Evolutionary conservation across 2,888 invertebrate genomes (phyloP).

Genomic region (Drosophila maculinotata): DNA sequence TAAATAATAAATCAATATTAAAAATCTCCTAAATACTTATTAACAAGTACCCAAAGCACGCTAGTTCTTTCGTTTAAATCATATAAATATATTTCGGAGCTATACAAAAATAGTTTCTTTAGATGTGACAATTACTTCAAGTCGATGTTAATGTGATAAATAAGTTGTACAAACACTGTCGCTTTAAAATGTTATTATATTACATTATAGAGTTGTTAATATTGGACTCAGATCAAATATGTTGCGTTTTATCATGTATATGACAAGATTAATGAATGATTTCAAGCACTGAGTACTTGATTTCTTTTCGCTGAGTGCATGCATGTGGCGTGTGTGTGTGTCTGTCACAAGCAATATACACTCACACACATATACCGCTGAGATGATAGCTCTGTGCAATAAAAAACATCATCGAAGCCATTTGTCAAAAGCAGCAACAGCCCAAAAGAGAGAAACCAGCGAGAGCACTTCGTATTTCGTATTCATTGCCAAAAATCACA

Average conservation of each 20-base stretch:
- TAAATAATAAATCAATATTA: too few species aligned
- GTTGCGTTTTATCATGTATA: too few species aligned
- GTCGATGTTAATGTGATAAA: too few species aligned
- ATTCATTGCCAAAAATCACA: conserved; percentile 80
- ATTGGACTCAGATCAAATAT: background rate
- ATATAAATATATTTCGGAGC: too few species aligned
- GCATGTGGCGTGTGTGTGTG: conserved; percentile 5
- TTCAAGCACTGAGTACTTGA: background rate
- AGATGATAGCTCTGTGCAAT: conserved; percentile 68
- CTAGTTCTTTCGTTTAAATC: too few species aligned
- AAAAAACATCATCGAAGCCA: conserved; percentile 79
- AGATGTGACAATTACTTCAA: too few species aligned
- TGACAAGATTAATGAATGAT: too few species aligned
- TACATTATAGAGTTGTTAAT: background rate
- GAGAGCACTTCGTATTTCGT: conserved; percentile 61
- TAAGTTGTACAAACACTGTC: too few species aligned
- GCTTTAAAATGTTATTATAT: too few species aligned
- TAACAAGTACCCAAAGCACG: too few species aligned
- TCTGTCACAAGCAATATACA: conserved; percentile 48
- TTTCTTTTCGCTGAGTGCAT: conserved; percentile 13
- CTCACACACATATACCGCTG: conserved; percentile 30
- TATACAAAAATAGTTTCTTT: too few species aligned
- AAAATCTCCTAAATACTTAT: too few species aligned
- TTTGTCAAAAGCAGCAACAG: conserved; percentile 72
- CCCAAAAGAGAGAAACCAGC: conserved; percentile 2